phyloP scores from a whole-genome alignment of 2,888 invertebrate species.

The Chloromyia formosa region DNA sequence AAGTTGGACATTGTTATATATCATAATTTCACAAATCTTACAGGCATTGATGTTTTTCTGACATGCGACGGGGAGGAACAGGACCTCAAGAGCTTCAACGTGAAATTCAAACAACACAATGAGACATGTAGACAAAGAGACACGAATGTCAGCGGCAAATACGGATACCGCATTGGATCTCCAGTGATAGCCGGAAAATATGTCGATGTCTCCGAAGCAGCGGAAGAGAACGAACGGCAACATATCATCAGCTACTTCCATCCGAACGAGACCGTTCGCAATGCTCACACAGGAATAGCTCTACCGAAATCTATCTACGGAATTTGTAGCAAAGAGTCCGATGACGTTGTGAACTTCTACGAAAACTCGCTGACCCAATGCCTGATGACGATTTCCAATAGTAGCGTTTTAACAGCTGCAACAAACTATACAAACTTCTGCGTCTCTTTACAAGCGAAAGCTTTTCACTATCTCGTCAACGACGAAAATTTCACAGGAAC shows the following conservation, averaged over 20 bases:
- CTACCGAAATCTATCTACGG: constrained; percentile 36
- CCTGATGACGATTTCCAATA: constrained; percentile 52
- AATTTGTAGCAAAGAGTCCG: constrained; percentile 15
- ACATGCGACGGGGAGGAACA: constrained; percentile 3
- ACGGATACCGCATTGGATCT: constrained; percentile 57
- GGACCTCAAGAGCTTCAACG: constrained; percentile 49
- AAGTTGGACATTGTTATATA: constrained; percentile 51
- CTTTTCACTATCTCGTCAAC: constrained; percentile 51
- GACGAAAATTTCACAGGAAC: constrained; percentile 41
- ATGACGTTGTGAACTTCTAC: constrained; percentile 55
- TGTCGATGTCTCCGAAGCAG: constrained; percentile 53
- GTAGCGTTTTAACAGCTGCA: constrained; percentile 43
- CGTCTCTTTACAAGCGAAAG: constrained; percentile 54
- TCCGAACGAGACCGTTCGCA: constrained; percentile 3
- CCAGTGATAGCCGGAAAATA: constrained; percentile 57
- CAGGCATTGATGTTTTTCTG: constrained; percentile 48
- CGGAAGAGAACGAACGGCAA: constrained; percentile 48
- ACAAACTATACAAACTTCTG: constrained; percentile 59
- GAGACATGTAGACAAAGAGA: constrained; percentile 36
- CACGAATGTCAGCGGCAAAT: constrained; percentile 54
- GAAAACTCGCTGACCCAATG: constrained; percentile 57
- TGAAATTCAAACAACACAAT: constrained; percentile 53
- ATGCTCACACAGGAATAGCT: constrained; percentile 31
- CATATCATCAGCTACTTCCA: constrained; percentile 56
- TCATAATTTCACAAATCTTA: constrained; percentile 55